Evolutionary conservation across 2,797 vertebrate genomes (phyloP).

Genomic region (Enteromius paludinosus): DNA sequence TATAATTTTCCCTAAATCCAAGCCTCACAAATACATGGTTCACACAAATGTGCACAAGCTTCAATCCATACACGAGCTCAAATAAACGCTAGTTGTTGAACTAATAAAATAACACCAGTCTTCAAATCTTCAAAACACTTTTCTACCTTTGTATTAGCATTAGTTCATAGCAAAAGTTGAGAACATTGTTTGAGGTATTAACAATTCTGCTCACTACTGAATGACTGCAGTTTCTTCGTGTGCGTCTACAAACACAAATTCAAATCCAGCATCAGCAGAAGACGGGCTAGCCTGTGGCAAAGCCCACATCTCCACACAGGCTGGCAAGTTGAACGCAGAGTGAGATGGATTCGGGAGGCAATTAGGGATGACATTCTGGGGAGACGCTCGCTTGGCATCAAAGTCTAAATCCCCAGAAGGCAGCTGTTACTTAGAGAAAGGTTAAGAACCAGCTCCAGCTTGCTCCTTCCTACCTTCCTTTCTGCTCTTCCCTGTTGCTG

Average conservation of each 20-base stretch:
- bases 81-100: not conserved
- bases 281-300: slow-evolving; percentile 35
- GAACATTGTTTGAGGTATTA: slow-evolving; percentile 11
- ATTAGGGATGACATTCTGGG: slow-evolving; percentile 73
- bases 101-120: not conserved
- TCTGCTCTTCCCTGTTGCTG: slow-evolving; percentile 35
- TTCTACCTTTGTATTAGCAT: slow-evolving; percentile 5
- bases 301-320: slow-evolving; percentile 33
- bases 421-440: slow-evolving; percentile 64
- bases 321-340: slow-evolving; percentile 25
- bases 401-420: slow-evolving; percentile 62
- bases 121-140: slow-evolving; percentile 3
- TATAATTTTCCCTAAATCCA: too few relatives aligned
- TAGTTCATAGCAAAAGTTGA: not conserved
- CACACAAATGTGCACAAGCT: too few relatives aligned
- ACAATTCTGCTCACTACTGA: slow-evolving; percentile 1
- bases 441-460: slow-evolving; percentile 65
- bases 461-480: slow-evolving; percentile 35
- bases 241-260: slow-evolving; percentile 1
- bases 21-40: too few relatives aligned
- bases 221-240: slow-evolving; percentile 20
- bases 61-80: too few relatives aligned
- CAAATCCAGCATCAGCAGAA: slow-evolving; percentile 19
- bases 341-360: slow-evolving; percentile 72
- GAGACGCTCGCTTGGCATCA: slow-evolving; percentile 68